phyloP scores from a whole-genome alignment of 2,113 vertebrate genomes.

The Cathartes aura region DNA sequence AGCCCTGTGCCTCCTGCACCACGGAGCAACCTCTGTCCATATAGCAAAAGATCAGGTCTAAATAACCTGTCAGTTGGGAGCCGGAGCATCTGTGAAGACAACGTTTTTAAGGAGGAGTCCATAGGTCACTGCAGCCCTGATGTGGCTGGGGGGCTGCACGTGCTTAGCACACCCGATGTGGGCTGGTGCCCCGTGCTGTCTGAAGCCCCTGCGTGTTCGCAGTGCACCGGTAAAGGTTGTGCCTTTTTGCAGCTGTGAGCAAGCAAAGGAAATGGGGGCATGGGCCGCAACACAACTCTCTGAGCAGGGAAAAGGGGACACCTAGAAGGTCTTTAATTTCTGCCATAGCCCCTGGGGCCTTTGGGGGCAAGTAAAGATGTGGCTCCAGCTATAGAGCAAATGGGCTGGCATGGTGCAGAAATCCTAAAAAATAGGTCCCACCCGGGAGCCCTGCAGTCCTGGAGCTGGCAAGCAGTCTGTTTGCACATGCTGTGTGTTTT shows the following conservation, averaged over 20 bases:
- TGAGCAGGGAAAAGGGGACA: not conserved
- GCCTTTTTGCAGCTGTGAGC: not conserved
- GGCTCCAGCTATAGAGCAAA: not conserved
- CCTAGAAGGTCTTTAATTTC: not conserved
- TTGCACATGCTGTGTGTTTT: not conserved
- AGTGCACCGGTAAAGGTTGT: fast-evolving
- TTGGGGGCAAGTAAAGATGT: not conserved
- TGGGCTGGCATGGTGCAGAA: not conserved
- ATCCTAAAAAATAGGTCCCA: not conserved
- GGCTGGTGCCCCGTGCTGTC: not conserved
- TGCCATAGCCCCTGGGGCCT: fast-evolving
- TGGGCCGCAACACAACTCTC: not conserved
- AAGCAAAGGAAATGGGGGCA: not conserved
- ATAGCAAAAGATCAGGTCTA: not conserved
- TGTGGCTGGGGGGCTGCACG: not conserved
- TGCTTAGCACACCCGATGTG: not conserved
- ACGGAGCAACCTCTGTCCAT: fast-evolving
- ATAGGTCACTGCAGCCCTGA: not conserved
- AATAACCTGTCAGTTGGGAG: not conserved
- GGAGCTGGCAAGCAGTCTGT: not conserved
- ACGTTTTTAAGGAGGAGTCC: not conserved
- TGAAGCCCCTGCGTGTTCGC: not conserved
- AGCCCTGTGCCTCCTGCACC: not conserved
- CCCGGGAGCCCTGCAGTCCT: not conserved
- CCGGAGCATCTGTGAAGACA: not conserved